These are phyloP conservation scores for Coluber constrictor DNA, from an alignment of 2,797 vertebrate species.

Conservation along the genomic window DNA sequence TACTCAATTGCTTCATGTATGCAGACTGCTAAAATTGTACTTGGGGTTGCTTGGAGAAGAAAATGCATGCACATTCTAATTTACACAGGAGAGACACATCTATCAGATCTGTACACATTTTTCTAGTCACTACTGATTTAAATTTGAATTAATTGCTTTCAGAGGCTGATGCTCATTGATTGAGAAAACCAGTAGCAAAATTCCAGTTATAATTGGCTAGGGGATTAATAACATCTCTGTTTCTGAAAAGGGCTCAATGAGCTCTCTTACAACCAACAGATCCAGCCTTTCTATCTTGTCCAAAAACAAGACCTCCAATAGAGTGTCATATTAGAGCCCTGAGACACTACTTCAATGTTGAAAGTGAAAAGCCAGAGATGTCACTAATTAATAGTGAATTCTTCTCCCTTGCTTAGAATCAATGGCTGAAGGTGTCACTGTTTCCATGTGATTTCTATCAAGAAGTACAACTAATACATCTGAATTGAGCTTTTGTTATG, in stretches of 20 bases:
- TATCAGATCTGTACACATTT: background rate
- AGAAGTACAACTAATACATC: background rate
- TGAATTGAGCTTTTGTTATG: background rate
- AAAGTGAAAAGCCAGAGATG: background rate
- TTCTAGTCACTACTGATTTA: background rate
- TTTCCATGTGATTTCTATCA: background rate
- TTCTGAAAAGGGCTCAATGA: accelerated
- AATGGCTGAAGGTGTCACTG: background rate
- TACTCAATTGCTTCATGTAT: background rate
- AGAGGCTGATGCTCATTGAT: background rate
- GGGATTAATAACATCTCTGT: accelerated
- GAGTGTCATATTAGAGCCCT: background rate
- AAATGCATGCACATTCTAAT: background rate
- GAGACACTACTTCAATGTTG: background rate
- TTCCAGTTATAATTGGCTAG: background rate
- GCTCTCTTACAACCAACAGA: background rate
- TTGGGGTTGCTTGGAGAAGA: background rate
- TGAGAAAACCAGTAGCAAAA: background rate
- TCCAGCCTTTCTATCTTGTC: background rate
- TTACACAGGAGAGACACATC: background rate
- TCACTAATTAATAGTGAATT: background rate
- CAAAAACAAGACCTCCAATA: background rate
- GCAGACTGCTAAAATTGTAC: background rate
- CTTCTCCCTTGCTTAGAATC: background rate
- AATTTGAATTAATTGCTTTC: background rate